Conservation (phyloP, 2,797 vertebrate genomes). For the Artibeus lituratus region DNA sequence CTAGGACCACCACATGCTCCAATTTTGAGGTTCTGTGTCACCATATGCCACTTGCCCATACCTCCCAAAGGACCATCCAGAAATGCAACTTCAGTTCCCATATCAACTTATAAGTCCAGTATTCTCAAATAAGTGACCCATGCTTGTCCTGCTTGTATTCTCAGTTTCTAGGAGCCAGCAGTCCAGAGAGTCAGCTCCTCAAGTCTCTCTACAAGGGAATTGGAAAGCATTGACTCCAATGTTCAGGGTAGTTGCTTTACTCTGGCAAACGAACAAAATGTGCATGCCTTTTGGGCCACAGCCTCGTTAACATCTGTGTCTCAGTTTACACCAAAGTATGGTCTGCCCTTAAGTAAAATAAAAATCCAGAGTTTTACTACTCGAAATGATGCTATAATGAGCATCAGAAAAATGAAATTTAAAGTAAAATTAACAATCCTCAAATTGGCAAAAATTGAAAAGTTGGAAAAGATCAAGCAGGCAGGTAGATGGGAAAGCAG, state of each 20-base stretch:
- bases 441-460: not conserved
- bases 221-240: rapidly evolving
- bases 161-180: not conserved
- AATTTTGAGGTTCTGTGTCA: not conserved
- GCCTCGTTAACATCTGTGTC: not conserved
- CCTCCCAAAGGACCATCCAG: not conserved
- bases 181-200: not conserved
- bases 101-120: not conserved
- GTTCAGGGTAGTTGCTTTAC: not conserved
- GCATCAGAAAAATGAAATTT: not conserved
- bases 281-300: not conserved
- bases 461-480: not conserved
- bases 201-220: not conserved
- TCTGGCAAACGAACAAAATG: not conserved
- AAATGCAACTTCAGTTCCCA: not conserved
- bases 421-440: not conserved
- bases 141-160: not conserved
- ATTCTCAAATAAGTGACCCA: not conserved
- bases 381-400: not conserved
- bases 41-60: not conserved
- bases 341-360: not conserved
- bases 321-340: not conserved
- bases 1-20: rapidly evolving
- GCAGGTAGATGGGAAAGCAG: not conserved
- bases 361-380: not conserved